A percentile compares a stretch with the other conserved stretches of the same genome.
These are phyloP conservation scores for Brienomyrus brachyistius DNA, from an alignment of 2,113 vertebrate genomes.

Conservation along the genomic window DNA sequence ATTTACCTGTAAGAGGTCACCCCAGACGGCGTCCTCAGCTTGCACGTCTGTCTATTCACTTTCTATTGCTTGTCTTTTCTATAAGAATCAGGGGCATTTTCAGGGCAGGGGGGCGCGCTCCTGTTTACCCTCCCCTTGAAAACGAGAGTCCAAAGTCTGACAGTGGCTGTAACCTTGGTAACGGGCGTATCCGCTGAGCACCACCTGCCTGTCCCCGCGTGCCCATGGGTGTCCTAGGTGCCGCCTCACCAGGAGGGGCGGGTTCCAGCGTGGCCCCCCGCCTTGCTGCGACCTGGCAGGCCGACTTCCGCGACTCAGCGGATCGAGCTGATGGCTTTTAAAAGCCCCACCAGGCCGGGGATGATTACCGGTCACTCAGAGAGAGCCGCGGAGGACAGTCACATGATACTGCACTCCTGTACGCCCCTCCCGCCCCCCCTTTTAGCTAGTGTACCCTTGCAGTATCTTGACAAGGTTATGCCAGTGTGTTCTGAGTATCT, in stretches of 20 bases:
- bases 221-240: neutral
- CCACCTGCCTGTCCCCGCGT: neutral
- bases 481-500: conserved; percentile 66
- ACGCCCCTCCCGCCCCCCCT: conserved; percentile 14
- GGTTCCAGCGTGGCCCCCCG: neutral
- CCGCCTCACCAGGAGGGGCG: neutral
- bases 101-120: neutral
- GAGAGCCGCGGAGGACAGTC: conserved; percentile 41
- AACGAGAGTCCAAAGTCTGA: neutral
- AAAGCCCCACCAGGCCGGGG: conserved; percentile 48
- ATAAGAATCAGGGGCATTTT: neutral
- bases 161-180: neutral
- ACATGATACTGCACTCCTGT: conserved; percentile 25
- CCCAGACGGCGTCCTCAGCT: neutral
- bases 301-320: conserved; percentile 37
- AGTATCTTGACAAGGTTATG: conserved; percentile 69
- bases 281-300: conserved; percentile 33
- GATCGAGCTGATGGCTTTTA: conserved; percentile 56
- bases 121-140: neutral
- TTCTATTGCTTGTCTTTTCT: neutral
- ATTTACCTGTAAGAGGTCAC: neutral
- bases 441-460: conserved; percentile 64
- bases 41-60: neutral
- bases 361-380: conserved; percentile 42
- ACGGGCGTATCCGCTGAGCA: neutral